Evolutionary conservation across 2,888 invertebrate genomes (phyloP).

Genomic region (Cosmia trapezina): DNA sequence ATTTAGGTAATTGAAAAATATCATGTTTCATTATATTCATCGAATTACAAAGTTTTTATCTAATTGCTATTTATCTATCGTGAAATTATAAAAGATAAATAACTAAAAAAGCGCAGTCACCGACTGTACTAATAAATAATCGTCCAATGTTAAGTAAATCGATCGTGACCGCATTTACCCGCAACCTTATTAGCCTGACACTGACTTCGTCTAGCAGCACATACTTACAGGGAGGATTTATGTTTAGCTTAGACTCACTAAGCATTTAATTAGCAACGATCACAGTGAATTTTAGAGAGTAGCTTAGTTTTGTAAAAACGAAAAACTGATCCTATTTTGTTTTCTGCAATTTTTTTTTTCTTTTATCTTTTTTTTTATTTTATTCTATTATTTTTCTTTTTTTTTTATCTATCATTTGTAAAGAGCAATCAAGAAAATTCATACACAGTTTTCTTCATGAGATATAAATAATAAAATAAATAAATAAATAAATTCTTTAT

Average conservation of each 20-base stretch:
- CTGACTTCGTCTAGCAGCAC: slow-evolving; percentile 69
- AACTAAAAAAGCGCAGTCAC: slow-evolving; percentile 6
- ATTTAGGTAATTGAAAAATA: neutral
- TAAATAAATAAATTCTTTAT: too few species aligned
- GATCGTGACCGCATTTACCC: slow-evolving; percentile 73
- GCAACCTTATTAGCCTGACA: slow-evolving; percentile 69
- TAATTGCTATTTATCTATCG: neutral
- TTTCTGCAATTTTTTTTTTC: neutral
- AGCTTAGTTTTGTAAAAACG: neutral
- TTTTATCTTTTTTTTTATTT: neutral
- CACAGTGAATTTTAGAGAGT: neutral
- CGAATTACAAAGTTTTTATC: neutral
- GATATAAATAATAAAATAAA: too few species aligned
- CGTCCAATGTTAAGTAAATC: slow-evolving; percentile 60
- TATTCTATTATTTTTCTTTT: neutral
- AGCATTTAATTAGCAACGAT: too few species aligned
- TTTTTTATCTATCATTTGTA: neutral
- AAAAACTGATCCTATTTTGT: neutral
- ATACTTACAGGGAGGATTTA: slow-evolving; percentile 2
- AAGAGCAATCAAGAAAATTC: neutral
- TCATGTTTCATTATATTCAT: neutral
- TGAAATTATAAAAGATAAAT: neutral
- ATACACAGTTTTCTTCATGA: neutral
- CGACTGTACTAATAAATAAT: slow-evolving; percentile 51
- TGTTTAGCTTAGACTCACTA: neutral